Percentiles rank a stretch among this genome's conserved stretches.
Evolutionary conservation across 2,888 invertebrate species (phyloP).

Genomic region (Acrobasis consociella): DNA sequence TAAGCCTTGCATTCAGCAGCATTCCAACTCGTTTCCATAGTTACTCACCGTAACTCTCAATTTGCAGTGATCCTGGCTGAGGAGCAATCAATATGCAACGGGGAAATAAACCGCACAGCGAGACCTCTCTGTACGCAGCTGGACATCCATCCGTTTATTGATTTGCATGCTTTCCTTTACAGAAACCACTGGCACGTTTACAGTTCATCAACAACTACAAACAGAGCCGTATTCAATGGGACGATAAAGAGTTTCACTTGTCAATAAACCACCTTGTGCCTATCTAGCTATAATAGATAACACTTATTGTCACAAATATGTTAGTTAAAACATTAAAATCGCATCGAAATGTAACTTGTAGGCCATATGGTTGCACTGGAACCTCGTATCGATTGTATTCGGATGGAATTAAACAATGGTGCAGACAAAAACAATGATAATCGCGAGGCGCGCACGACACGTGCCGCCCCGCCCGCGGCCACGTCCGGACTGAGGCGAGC

Average conservation of each 20-base stretch:
- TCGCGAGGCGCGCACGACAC: slow-evolving; percentile 78
- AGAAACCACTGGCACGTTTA: slow-evolving; percentile 67
- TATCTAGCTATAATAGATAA: slow-evolving; percentile 45
- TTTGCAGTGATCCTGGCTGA: slow-evolving; percentile 57
- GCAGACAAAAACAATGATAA: slow-evolving; percentile 72
- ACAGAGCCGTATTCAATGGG: slow-evolving; percentile 62
- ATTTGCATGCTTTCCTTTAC: slow-evolving; percentile 71
- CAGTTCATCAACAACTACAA: slow-evolving; percentile 64
- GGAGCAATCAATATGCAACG: slow-evolving; percentile 76
- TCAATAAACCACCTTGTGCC: slow-evolving; percentile 67
- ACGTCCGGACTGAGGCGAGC: slow-evolving; percentile 67
- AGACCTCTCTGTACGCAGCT: slow-evolving; percentile 60
- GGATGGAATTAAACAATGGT: slow-evolving; percentile 73
- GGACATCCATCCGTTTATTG: slow-evolving; percentile 70
- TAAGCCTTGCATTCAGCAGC: neutral
- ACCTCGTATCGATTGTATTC: slow-evolving; percentile 71
- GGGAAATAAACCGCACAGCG: slow-evolving; percentile 65
- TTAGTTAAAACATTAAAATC: slow-evolving; percentile 43
- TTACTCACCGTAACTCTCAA: slow-evolving; percentile 64
- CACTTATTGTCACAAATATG: slow-evolving; percentile 51
- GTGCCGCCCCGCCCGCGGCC: slow-evolving; percentile 81
- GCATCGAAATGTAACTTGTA: slow-evolving; percentile 46
- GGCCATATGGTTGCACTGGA: slow-evolving; percentile 60
- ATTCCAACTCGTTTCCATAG: slow-evolving; percentile 4
- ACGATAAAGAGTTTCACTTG: slow-evolving; percentile 75